Conservation (phyloP, 2,113 vertebrate species). For the Zosterops borbonicus region DNA sequence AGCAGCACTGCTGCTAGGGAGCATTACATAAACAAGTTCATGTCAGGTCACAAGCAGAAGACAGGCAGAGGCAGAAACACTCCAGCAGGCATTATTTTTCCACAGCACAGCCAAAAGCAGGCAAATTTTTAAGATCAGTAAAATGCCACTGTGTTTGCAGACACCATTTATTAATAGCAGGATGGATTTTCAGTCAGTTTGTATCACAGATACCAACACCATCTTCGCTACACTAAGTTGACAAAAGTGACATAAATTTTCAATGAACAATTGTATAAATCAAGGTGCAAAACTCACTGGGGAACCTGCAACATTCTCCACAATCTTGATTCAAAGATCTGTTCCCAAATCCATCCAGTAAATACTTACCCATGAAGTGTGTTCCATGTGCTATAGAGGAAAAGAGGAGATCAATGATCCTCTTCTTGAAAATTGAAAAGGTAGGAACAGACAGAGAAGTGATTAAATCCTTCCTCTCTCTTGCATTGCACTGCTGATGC, state of each 20-base stretch:
- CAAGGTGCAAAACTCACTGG: not conserved
- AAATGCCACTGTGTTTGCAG: not conserved
- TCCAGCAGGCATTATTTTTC: conserved; percentile 19
- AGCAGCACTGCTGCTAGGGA: conserved; percentile 16
- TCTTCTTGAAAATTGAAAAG: not conserved
- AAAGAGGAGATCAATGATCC: not conserved
- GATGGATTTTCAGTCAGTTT: not conserved
- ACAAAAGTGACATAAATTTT: not conserved
- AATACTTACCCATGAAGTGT: not conserved
- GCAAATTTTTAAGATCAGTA: not conserved
- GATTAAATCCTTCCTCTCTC: not conserved
- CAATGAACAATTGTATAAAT: not conserved
- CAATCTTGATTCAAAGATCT: not conserved
- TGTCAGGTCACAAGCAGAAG: not conserved
- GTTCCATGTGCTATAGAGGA: not conserved
- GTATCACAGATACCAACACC: not conserved
- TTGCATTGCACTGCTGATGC: not conserved
- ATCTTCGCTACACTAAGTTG: not conserved
- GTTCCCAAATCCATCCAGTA: not conserved
- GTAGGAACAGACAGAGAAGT: not conserved
- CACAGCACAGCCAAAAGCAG: not conserved
- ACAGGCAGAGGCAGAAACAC: conserved; percentile 30
- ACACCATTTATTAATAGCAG: not conserved
- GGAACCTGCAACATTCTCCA: not conserved
- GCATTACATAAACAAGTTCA: conserved; percentile 45